phyloP scores from a whole-genome alignment of 2,797 vertebrate species.

The Megaceryle alcyon region DNA sequence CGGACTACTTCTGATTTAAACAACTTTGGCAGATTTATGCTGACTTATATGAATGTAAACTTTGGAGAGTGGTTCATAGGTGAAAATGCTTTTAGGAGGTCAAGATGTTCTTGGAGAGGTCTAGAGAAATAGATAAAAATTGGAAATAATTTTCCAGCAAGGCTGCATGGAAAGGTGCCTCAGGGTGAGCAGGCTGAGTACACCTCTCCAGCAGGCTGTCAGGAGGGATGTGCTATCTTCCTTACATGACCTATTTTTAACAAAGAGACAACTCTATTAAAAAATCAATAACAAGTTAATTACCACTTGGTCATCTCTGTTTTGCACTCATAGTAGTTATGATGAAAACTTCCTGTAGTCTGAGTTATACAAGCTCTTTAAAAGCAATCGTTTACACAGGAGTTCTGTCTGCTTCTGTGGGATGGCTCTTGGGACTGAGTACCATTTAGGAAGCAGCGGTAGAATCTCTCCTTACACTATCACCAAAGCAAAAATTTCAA shows the following conservation, averaged over 20 bases:
- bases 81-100: constrained; percentile 15
- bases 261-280: neutral
- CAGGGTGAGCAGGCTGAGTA: neutral
- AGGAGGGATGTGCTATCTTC: neutral
- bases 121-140: neutral
- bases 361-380: neutral
- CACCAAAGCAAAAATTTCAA: neutral
- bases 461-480: neutral
- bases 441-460: neutral
- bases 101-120: neutral
- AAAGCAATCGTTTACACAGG: neutral
- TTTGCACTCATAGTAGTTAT: neutral
- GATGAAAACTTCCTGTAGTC: neutral
- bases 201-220: neutral
- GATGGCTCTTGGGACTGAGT: neutral
- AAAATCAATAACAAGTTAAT: constrained; percentile 2
- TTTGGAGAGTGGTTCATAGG: neutral
- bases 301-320: neutral
- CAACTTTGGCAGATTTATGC: neutral
- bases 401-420: neutral
- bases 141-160: neutral
- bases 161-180: neutral
- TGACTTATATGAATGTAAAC: neutral
- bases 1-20: neutral
- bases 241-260: neutral